Evolutionary conservation across 2,113 vertebrate species (phyloP).

Genomic region (Naja naja): DNA sequence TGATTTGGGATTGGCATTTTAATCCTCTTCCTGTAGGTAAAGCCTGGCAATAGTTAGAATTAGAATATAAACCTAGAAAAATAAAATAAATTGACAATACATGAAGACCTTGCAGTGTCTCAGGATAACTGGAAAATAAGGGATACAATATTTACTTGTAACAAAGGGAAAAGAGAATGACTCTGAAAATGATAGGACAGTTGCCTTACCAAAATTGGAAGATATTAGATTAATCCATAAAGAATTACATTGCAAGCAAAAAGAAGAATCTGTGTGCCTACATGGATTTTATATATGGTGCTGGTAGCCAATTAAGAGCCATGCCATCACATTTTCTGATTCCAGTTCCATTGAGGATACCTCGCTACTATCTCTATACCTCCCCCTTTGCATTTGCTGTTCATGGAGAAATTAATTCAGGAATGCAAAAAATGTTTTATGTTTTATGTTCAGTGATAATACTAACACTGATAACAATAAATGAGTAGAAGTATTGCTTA

Average conservation of each 20-base stretch:
- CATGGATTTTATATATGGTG: not conserved
- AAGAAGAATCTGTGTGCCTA: not conserved
- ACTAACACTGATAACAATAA: not conserved
- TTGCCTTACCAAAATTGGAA: not conserved
- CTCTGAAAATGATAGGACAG: not conserved
- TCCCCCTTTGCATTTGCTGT: not conserved
- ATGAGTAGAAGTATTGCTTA: not conserved
- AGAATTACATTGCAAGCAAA: not conserved
- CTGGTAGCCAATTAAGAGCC: not conserved
- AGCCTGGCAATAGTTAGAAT: not conserved
- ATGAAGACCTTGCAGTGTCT: not conserved
- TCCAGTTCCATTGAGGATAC: not conserved
- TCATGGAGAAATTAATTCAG: not conserved
- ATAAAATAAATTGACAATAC: not conserved
- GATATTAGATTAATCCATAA: not conserved
- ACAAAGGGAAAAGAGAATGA: not conserved
- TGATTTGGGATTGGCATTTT: not conserved
- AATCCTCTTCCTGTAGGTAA: not conserved
- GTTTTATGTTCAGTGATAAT: not conserved
- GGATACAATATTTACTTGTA: not conserved
- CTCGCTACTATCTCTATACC: not conserved
- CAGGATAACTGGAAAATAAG: not conserved
- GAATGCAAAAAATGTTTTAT: not conserved
- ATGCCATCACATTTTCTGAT: not conserved
- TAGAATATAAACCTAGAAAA: not conserved